Conservation (phyloP, 1,140 invertebrate species). For the Euglossa dilemma region DNA sequence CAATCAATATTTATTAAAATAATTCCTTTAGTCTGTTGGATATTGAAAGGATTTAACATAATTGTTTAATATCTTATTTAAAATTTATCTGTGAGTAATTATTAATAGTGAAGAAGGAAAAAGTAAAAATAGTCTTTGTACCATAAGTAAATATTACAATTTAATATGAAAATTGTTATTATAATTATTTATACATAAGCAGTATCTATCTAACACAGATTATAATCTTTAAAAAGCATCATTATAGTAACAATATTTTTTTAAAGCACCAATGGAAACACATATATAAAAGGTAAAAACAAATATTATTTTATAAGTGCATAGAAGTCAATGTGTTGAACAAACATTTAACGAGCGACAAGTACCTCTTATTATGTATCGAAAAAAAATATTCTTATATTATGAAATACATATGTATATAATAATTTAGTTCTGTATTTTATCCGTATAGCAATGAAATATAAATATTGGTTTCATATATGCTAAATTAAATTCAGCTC, state of each 20-base stretch:
- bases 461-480: constrained; percentile 39
- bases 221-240: not conserved
- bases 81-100: not conserved
- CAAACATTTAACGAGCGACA: constrained; percentile 22
- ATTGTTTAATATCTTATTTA: too few species aligned
- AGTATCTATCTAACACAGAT: not conserved
- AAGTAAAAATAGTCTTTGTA: not conserved
- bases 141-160: not conserved
- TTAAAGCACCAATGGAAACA: not conserved
- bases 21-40: not conserved
- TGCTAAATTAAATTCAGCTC: constrained; percentile 48
- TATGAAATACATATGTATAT: constrained; percentile 42
- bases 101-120: not conserved
- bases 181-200: not conserved
- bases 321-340: constrained; percentile 11
- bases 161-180: not conserved
- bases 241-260: not conserved
- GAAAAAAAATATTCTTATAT: constrained; percentile 49
- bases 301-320: not conserved
- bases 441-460: constrained; percentile 18
- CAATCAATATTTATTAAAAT: not conserved
- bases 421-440: constrained; percentile 35
- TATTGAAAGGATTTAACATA: not conserved
- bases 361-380: constrained; percentile 28
- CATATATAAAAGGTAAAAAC: constrained; percentile 5